Percentiles rank a stretch among this genome's conserved stretches.
Evolutionary conservation across 2,113 vertebrate genomes (phyloP).

Genomic region (Platysteira castanea): DNA sequence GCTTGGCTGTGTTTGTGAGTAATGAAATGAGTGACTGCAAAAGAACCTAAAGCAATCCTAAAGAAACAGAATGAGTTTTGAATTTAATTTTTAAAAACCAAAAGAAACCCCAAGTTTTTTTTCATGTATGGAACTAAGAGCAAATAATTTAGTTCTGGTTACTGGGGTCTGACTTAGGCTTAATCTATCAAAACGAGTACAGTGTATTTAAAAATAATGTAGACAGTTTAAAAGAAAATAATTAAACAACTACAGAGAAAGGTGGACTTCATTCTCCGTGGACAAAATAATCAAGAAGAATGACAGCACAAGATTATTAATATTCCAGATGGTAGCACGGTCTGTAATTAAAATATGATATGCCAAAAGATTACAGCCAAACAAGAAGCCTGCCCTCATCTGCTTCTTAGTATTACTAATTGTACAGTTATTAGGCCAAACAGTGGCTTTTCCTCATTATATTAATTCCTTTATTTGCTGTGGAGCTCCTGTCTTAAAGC

Average conservation of each 20-base stretch:
- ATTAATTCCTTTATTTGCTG: conserved; percentile 12
- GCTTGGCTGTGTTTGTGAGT: neutral
- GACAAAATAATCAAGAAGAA: conserved; percentile 18
- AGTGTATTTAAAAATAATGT: neutral
- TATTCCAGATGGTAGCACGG: conserved; percentile 27
- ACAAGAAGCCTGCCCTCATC: conserved; percentile 36
- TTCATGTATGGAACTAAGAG: neutral
- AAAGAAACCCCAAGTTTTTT: neutral
- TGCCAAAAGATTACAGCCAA: conserved; percentile 54
- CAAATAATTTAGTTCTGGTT: neutral
- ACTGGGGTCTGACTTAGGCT: neutral
- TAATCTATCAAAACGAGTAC: neutral
- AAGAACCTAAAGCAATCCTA: neutral
- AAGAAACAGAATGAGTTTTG: neutral
- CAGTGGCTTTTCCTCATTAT: conserved; percentile 8
- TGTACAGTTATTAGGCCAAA: conserved; percentile 37
- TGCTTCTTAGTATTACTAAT: conserved; percentile 30
- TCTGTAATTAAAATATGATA: conserved; percentile 49
- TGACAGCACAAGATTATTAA: conserved; percentile 35
- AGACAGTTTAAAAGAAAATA: neutral
- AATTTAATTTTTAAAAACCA: neutral
- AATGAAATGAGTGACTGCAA: neutral
- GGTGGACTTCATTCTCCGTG: neutral
- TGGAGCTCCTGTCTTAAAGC: neutral
- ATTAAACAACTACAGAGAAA: neutral